These are phyloP conservation scores for Xenentodon cancila DNA, from an alignment of 2,797 vertebrate species.

Conservation along the genomic window DNA sequence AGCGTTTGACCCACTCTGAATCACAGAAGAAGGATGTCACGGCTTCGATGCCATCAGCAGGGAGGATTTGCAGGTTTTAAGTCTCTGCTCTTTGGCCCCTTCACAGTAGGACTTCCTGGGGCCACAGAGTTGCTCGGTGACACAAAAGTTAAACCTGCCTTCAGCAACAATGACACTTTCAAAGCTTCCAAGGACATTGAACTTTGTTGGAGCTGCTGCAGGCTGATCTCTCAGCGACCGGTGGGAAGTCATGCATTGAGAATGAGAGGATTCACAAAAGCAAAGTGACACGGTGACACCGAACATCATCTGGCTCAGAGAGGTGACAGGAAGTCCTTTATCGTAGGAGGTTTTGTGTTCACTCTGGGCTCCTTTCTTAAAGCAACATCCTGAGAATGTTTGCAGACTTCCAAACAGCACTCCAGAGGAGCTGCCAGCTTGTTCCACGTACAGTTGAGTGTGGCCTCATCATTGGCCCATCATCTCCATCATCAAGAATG, in stretches of 20 bases:
- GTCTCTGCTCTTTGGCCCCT: conserved; percentile 68
- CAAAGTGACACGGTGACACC: conserved; percentile 52
- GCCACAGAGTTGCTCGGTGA: too few species aligned
- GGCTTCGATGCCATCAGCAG: conserved; percentile 72
- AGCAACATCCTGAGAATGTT: too few species aligned
- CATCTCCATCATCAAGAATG: too few species aligned
- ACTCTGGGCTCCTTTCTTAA: too few species aligned
- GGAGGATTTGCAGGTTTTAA: conserved; percentile 77
- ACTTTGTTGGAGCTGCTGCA: too few species aligned
- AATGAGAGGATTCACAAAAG: conserved; percentile 67
- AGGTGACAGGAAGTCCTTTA: conserved; percentile 13
- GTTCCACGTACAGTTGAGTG: too few species aligned
- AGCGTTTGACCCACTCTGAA: too few species aligned
- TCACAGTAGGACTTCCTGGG: conserved; percentile 78
- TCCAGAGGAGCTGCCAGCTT: not conserved
- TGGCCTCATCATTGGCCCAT: too few species aligned
- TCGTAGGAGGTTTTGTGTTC: too few species aligned
- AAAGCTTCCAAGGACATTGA: conserved; percentile 75
- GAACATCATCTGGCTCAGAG: conserved; percentile 30
- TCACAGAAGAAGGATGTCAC: conserved; percentile 69
- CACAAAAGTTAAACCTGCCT: too few species aligned
- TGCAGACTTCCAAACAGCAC: too few species aligned
- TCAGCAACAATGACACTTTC: conserved; percentile 59
- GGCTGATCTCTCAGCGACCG: conserved; percentile 65
- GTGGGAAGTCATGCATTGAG: conserved; percentile 76